Evolutionary conservation across 2,797 vertebrate genomes (phyloP), one percentile per base, ranked within the genome.

Genomic region (Melopsittacus undulatus): DNA sequence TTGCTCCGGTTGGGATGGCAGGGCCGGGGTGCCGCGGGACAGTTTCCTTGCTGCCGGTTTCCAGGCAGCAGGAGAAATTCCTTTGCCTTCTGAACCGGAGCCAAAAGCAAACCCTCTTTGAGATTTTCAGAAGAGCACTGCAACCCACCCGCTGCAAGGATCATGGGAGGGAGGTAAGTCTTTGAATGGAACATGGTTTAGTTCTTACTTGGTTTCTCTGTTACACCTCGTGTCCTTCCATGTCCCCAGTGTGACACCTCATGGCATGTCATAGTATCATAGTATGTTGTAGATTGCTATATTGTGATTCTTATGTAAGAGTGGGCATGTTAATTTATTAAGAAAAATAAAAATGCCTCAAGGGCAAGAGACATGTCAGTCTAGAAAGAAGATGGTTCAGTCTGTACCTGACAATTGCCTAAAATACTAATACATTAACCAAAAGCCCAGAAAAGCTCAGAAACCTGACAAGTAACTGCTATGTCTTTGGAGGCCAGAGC

Each of bases 161-260:
- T 15, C 1, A 0, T 8, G 9, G 0, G 1, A 63, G 1, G 63
- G 52, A 72, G 30, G 26, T 52, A 1, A 0, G 2, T 32, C 29
- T 51, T 30, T 9, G 32, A 77, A 38, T 2, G 16, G 42, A 52
- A n/a, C 0, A 0, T 2, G 2, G 1, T 24, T 74, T n/a, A 4
- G 5, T 13, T 57, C 27, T 57, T 51, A 11, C 4, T 42, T 68
- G 21, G 8, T 21, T 6, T 57, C 38, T 72, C 32, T 72, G 15
- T 22, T 19, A 7, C 3, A 8, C 4, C 22, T n/a, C 29, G 1
- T 40, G 15, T 10, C 30, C 13, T 76, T 46, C 10, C 1, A 0
- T 5, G 10, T 12, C 10, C 30, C n/a, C 16, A 9, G 17, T 2
- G 17, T 17, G 85, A 16, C 2, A 6, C 7, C 32, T 26, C 32